A percentile compares a stretch with the other conserved stretches of the same genome.
Evolutionary conservation across 2,888 invertebrate genomes (phyloP).

Genomic region (Chorisops tibialis): DNA sequence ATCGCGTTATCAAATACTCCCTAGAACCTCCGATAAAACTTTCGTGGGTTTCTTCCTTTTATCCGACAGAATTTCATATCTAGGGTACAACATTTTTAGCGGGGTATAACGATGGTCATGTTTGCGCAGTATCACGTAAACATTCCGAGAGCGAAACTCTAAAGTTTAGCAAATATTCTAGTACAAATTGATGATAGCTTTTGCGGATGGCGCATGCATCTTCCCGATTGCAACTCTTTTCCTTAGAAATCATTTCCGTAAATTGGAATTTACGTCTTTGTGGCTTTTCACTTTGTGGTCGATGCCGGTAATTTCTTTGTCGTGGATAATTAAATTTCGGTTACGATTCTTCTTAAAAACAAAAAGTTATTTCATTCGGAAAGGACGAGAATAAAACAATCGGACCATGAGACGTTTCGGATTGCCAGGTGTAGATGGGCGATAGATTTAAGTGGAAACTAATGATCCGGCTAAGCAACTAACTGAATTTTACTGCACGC

Average conservation of each 20-base stretch:
- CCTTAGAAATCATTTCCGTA: neutral
- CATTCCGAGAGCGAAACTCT: neutral
- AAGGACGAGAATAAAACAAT: too few species aligned
- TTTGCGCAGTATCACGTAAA: neutral
- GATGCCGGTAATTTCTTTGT: slow-evolving; percentile 8
- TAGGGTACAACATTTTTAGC: neutral
- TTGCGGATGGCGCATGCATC: neutral
- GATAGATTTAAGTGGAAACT: too few species aligned
- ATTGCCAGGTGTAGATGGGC: too few species aligned
- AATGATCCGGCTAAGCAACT: too few species aligned
- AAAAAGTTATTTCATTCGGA: neutral
- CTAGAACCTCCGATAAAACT: neutral
- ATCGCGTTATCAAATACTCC: slow-evolving; percentile 21
- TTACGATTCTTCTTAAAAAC: slow-evolving; percentile 1
- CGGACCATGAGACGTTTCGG: too few species aligned
- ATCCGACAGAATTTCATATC: neutral
- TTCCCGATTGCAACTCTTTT: slow-evolving; percentile 7
- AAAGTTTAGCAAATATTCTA: slow-evolving; percentile 10
- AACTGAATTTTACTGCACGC: too few species aligned
- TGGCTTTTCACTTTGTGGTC: slow-evolving; percentile 7
- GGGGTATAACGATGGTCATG: neutral
- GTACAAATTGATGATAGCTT: slow-evolving; percentile 15
- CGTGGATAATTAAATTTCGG: slow-evolving; percentile 21
- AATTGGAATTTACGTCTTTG: neutral
- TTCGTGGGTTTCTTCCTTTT: slow-evolving; percentile 1